phyloP scores from a whole-genome alignment of 1,140 invertebrate species.

The Anastatus disparis region DNA sequence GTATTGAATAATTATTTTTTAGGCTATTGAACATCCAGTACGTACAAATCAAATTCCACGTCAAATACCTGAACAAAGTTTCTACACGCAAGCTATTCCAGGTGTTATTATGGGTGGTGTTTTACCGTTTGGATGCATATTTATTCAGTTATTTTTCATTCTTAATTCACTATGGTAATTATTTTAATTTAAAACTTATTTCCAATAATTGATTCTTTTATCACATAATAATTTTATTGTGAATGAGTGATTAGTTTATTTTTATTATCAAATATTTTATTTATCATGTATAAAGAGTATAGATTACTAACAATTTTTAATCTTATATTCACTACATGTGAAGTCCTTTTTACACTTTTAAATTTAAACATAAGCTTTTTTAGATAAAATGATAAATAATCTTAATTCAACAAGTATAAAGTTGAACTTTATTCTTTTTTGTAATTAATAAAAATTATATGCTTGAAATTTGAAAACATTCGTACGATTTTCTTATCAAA shows the following conservation, averaged over 20 bases:
- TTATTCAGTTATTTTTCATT: constrained; percentile 99
- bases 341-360: no score
- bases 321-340: no score
- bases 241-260: no score
- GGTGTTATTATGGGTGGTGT: constrained; percentile 98
- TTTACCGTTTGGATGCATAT: constrained; percentile 98
- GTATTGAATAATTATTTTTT: constrained; percentile 39
- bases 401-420: no score
- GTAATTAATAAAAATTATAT: constrained; percentile 10
- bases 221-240: no score
- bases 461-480: constrained; percentile 15
- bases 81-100: constrained; percentile 94
- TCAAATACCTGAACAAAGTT: constrained; percentile 96
- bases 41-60: constrained; percentile 98
- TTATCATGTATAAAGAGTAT: neutral
- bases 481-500: no score
- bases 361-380: no score
- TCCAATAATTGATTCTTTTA: no score
- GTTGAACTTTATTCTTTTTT: no score
- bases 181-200: neutral
- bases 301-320: no score
- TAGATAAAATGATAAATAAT: no score
- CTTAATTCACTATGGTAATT: constrained; percentile 96
- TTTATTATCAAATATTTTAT: constrained; percentile 11
- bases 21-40: constrained; percentile 95